phyloP scores from a whole-genome alignment of 2,797 vertebrate genomes.

The Muraenolepis orangiensis region DNA sequence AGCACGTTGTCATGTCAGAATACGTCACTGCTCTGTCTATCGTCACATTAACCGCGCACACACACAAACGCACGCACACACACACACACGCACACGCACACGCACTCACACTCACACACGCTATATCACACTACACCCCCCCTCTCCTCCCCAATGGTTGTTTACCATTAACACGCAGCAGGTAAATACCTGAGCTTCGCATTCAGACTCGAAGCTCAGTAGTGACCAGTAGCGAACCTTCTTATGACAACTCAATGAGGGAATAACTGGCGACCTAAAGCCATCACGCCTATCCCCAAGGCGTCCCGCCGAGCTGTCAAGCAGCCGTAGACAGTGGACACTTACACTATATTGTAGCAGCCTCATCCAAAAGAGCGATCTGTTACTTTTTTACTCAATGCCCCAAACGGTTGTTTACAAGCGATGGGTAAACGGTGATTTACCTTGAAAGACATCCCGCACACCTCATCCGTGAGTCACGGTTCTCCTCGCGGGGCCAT shows the following conservation, averaged over 20 bases:
- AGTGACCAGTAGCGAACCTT: neutral
- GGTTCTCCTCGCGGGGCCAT: slow-evolving; percentile 32
- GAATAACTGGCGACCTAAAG: neutral
- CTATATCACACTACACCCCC: neutral
- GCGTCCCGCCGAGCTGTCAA: neutral
- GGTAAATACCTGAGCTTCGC: neutral
- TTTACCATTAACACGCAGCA: neutral
- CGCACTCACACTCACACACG: neutral
- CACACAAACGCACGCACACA: neutral
- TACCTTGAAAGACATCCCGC: slow-evolving; percentile 94
- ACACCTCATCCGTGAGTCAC: slow-evolving; percentile 73
- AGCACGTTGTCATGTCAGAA: neutral
- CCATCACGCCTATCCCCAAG: neutral
- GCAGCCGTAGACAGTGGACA: neutral
- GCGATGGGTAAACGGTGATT: slow-evolving; percentile 36
- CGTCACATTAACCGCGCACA: neutral
- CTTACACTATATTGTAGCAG: neutral
- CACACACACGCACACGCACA: neutral
- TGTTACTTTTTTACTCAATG: neutral
- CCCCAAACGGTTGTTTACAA: neutral
- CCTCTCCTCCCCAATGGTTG: neutral
- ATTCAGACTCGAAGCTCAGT: slow-evolving; percentile 1
- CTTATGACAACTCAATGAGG: neutral
- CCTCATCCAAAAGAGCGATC: neutral
- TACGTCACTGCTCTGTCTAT: no score